A percentile compares a stretch with the other conserved stretches of the same genome.
Conservation (phyloP, 2,113 vertebrate genomes). For the Gnathonemus longibarbis region DNA sequence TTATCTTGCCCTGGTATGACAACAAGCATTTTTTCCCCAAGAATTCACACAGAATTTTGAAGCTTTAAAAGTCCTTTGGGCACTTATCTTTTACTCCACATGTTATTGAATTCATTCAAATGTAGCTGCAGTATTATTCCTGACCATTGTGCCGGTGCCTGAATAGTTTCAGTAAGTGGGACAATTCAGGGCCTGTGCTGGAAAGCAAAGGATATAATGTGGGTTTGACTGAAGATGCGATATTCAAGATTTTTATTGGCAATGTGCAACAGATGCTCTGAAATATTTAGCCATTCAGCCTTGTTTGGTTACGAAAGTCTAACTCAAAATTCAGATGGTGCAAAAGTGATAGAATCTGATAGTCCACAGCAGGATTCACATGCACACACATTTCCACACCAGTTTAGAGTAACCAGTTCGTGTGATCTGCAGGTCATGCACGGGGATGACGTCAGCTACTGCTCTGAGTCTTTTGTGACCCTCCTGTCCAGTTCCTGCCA, state of each 20-base stretch:
- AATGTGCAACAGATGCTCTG: neutral
- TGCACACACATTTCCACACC: neutral
- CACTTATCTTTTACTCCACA: constrained; percentile 8
- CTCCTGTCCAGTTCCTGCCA: neutral
- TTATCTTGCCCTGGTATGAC: neutral
- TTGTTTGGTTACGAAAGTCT: neutral
- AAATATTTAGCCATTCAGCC: neutral
- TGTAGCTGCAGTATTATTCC: neutral
- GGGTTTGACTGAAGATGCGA: neutral
- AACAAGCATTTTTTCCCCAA: constrained; percentile 28
- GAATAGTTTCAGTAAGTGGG: neutral
- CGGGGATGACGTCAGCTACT: neutral
- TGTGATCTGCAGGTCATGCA: neutral
- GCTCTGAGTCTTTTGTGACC: neutral
- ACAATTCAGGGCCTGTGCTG: neutral
- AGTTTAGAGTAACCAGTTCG: neutral
- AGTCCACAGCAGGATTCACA: neutral
- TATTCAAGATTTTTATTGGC: neutral
- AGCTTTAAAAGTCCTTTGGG: neutral
- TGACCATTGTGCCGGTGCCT: neutral
- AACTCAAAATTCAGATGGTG: neutral
- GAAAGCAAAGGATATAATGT: neutral
- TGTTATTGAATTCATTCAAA: neutral
- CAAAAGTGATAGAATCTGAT: neutral
- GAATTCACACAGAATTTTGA: constrained; percentile 17